phyloP scores from a whole-genome alignment of 2,888 invertebrate genomes.

The Lochmaea crataegi region DNA sequence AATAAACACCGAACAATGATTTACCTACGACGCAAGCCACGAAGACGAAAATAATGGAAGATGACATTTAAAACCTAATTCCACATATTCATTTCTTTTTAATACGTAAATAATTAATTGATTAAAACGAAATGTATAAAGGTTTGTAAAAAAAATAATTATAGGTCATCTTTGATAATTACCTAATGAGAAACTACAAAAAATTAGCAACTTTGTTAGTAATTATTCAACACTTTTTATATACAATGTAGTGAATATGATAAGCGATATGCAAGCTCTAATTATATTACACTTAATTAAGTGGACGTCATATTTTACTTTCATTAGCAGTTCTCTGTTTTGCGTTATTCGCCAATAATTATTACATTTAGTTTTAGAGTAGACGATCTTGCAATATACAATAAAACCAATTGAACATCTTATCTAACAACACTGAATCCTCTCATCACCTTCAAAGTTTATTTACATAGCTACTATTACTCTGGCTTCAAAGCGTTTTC shows the following conservation, averaged over 20 bases:
- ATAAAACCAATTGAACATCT: too few species aligned
- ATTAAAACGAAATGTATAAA: not conserved
- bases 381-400: too few species aligned
- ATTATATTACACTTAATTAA: too few species aligned
- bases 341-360: too few species aligned
- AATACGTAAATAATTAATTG: not conserved
- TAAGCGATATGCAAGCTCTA: too few species aligned
- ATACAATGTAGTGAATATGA: not conserved
- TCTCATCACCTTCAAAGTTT: too few species aligned
- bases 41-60: slow-evolving; percentile 28
- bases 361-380: too few species aligned
- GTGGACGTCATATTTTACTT: too few species aligned
- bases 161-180: slow-evolving; percentile 1
- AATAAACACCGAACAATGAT: slow-evolving; percentile 63
- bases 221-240: not conserved
- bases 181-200: not conserved
- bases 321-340: too few species aligned
- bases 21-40: slow-evolving; percentile 45
- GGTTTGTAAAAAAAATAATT: not conserved
- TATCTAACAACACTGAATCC: too few species aligned
- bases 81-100: not conserved
- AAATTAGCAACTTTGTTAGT: not conserved
- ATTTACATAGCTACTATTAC: too few species aligned
- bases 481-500: too few species aligned
- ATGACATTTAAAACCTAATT: not conserved